phyloP scores from a whole-genome alignment of 2,797 vertebrate species.

The Crypturellus tataupa region DNA sequence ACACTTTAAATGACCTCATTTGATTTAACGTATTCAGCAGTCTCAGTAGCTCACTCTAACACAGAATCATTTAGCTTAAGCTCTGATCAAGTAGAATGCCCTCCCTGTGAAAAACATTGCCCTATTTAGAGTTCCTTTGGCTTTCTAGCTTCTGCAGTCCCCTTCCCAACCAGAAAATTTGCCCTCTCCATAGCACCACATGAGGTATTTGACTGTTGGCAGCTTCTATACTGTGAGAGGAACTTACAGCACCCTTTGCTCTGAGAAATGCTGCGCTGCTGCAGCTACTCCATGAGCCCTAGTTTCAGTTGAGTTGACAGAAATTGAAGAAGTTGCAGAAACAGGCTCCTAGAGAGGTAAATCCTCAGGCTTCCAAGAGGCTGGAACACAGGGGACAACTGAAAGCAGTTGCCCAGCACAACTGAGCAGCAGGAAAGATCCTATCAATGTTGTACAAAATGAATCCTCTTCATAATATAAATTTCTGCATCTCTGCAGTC shows the following conservation, averaged over 20 bases:
- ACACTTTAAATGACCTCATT: conserved; percentile 43
- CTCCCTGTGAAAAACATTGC: too few relatives aligned
- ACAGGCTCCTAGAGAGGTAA: background rate
- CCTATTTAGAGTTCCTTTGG: too few relatives aligned
- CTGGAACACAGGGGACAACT: background rate
- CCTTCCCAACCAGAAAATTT: background rate
- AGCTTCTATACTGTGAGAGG: background rate
- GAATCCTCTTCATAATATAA: background rate
- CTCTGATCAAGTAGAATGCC: conserved; percentile 3
- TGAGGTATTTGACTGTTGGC: background rate
- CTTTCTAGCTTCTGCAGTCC: background rate
- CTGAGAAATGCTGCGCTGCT: background rate
- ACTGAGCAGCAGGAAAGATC: background rate
- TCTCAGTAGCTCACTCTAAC: background rate
- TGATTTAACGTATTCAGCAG: conserved; percentile 18
- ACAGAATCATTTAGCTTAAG: conserved; percentile 7
- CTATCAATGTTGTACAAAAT: background rate
- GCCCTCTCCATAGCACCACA: background rate
- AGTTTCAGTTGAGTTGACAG: background rate
- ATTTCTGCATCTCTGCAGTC: background rate
- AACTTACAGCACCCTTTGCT: background rate
- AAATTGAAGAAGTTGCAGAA: background rate
- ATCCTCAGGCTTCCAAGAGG: background rate
- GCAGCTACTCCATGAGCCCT: background rate
- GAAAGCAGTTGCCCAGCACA: background rate